phyloP scores from a whole-genome alignment of 2,888 invertebrate species.

The Clitarchus hookeri region DNA sequence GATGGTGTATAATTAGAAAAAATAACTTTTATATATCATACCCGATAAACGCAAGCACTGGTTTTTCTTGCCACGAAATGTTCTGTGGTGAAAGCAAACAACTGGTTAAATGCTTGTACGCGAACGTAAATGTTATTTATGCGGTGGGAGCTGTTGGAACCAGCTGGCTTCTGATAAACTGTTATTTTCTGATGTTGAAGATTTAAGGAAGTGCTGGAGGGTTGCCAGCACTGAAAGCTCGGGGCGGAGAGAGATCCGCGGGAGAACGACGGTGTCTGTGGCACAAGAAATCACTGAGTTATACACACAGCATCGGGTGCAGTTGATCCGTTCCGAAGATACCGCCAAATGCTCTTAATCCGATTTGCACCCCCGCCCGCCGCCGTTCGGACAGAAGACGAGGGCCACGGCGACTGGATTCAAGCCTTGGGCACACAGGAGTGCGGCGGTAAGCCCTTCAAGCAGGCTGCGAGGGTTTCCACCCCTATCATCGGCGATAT shows the following conservation, averaged over 20 bases:
- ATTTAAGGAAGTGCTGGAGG: not conserved
- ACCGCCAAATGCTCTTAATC: not conserved
- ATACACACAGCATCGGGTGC: too few species aligned
- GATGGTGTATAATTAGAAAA: too few species aligned
- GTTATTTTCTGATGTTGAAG: not conserved
- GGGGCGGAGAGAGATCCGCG: not conserved
- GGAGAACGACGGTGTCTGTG: not conserved
- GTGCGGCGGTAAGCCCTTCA: not conserved
- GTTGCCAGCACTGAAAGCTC: too few species aligned
- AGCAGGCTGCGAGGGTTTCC: not conserved
- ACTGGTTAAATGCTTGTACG: too few species aligned
- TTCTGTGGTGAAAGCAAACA: too few species aligned
- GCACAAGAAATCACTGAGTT: not conserved
- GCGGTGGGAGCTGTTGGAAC: not conserved
- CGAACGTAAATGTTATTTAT: too few species aligned
- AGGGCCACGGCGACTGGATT: not conserved
- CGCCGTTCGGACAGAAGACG: not conserved
- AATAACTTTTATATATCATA: too few species aligned
- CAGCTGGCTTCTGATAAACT: not conserved
- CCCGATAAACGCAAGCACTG: too few species aligned
- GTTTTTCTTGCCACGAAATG: too few species aligned
- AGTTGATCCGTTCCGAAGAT: slow-evolving; percentile 3
- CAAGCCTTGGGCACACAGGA: not conserved
- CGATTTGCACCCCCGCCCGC: not conserved
- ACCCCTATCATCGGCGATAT: not conserved